Conservation (phyloP, 2,888 invertebrate genomes). For the Macropis europaea region DNA sequence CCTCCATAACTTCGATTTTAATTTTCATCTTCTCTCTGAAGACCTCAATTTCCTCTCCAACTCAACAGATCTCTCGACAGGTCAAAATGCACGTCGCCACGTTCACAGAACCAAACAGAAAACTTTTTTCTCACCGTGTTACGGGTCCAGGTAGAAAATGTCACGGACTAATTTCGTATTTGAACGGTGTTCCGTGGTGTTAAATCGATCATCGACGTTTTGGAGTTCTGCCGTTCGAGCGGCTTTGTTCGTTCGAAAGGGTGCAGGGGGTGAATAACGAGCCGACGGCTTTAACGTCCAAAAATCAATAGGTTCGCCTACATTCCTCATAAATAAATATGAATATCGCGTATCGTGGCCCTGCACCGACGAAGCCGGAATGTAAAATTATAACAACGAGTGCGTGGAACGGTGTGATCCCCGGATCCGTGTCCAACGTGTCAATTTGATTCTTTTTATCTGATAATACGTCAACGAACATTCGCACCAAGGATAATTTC, state of each 20-base stretch:
- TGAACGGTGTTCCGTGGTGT: slow-evolving; percentile 17
- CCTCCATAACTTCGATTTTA: too few species aligned
- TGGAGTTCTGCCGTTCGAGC: slow-evolving; percentile 27
- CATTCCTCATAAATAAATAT: slow-evolving; percentile 68
- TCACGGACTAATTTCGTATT: slow-evolving; percentile 30
- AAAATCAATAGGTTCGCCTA: slow-evolving; percentile 65
- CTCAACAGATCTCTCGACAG: too few species aligned
- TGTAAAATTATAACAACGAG: slow-evolving; percentile 43
- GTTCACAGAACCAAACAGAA: too few species aligned
- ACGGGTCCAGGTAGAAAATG: neutral
- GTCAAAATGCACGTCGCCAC: too few species aligned
- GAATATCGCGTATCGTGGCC: slow-evolving; percentile 54
- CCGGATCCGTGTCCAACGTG: neutral
- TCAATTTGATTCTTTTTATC: too few species aligned
- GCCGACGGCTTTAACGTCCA: slow-evolving; percentile 52
- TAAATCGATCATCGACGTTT: slow-evolving; percentile 40
- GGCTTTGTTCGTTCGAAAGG: slow-evolving; percentile 42
- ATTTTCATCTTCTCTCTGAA: too few species aligned
- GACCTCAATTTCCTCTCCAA: too few species aligned
- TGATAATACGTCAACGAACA: too few species aligned
- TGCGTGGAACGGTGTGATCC: neutral
- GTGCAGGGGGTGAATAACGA: slow-evolving; percentile 46
- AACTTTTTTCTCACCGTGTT: neutral
- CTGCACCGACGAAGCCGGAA: slow-evolving; percentile 15
- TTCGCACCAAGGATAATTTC: too few species aligned